Conservation (phyloP, 2,888 invertebrate species). For the Formica aserva region DNA sequence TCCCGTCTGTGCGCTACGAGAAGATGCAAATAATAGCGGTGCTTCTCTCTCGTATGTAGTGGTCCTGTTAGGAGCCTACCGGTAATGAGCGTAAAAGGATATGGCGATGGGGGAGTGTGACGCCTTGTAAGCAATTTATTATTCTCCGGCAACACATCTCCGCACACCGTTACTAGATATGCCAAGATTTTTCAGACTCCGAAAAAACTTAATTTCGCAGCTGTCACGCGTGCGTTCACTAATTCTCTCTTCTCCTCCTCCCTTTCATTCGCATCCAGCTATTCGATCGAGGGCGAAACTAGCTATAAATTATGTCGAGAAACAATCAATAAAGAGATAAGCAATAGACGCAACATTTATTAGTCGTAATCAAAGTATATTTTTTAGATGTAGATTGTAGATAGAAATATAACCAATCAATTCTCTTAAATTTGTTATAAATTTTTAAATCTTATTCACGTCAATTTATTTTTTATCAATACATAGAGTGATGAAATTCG, state of each 20-base stretch:
- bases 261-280: slow-evolving; percentile 12
- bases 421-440: background rate
- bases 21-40: slow-evolving; percentile 43
- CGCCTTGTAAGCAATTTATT: slow-evolving; percentile 45
- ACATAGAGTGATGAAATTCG: background rate
- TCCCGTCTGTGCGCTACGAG: slow-evolving; percentile 11
- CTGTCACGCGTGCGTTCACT: slow-evolving; percentile 33
- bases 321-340: background rate
- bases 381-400: background rate
- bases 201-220: slow-evolving; percentile 52
- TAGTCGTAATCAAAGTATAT: background rate
- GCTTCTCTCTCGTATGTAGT: background rate
- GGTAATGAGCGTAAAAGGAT: slow-evolving; percentile 28
- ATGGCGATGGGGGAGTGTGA: background rate
- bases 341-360: background rate
- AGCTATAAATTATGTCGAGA: background rate
- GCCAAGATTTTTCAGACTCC: slow-evolving; percentile 43
- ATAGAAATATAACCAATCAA: background rate
- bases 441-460: background rate
- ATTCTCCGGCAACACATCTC: slow-evolving; percentile 21
- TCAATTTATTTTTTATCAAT: background rate
- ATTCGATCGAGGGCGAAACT: background rate
- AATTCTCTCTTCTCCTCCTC: slow-evolving; percentile 28
- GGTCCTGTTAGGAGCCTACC: slow-evolving; percentile 9
- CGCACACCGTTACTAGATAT: background rate